Percentiles rank a stretch among this genome's conserved stretches.
Evolutionary conservation across 1,140 invertebrate species (phyloP).

Genomic region (Adelges cooleyi): DNA sequence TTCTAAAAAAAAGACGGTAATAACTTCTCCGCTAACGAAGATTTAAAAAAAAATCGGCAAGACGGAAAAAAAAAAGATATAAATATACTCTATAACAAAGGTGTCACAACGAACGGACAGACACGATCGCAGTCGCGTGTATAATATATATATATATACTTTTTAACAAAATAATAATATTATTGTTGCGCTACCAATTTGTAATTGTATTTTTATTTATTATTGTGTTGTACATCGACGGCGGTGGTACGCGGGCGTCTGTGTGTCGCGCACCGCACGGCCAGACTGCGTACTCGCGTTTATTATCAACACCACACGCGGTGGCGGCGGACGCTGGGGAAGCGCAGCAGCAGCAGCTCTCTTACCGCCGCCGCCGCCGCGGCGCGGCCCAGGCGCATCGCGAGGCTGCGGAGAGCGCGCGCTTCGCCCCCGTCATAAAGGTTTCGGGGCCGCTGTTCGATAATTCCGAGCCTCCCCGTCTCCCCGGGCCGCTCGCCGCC

Average conservation of each 20-base stretch:
- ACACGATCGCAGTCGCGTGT: too few species aligned
- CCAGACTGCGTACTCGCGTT: constrained; percentile 26
- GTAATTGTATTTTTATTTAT: too few species aligned
- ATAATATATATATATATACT: too few species aligned
- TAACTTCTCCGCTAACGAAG: too few species aligned
- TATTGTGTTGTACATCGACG: too few species aligned
- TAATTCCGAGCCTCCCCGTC: constrained; percentile 8
- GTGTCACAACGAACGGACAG: too few species aligned
- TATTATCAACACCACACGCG: constrained; percentile 26
- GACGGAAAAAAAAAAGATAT: too few species aligned
- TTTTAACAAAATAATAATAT: too few species aligned
- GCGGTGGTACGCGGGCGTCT: constrained; percentile 13
- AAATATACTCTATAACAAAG: too few species aligned
- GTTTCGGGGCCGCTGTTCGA: constrained; percentile 28
- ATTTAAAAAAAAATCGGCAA: too few species aligned
- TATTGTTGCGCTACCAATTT: too few species aligned
- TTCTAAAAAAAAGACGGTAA: too few species aligned
- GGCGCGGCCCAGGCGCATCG: not conserved
- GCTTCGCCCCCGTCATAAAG: constrained; percentile 10
- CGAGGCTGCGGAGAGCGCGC: constrained; percentile 10
- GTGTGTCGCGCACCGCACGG: constrained; percentile 27
- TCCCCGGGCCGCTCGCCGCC: not conserved
- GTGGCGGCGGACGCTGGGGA: constrained; percentile 10
- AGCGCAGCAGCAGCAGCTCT: not conserved
- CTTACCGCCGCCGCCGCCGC: not conserved